Base-by-base conservation (phyloP, 2,797 vertebrate species). In the Typhlichthys subterraneus region DNA sequence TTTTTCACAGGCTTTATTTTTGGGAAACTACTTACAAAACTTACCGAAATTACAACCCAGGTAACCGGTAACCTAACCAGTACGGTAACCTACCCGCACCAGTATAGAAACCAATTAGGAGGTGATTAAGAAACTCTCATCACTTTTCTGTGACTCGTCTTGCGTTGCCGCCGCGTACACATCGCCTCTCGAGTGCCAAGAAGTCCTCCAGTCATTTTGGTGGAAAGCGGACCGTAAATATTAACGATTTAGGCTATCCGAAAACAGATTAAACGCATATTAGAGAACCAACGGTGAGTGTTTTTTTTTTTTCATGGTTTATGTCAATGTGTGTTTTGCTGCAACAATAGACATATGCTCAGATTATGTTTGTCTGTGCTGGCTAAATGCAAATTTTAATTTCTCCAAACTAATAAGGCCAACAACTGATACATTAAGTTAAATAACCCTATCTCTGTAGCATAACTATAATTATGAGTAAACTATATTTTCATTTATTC, bases 71-170 rank as follows among this genome's bases (percentile, higher is more conserved):
- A 29, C 23, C 23, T 29, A 29, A 29, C 23, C 23, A 29, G 23
- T 29, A 29, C 0, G 5, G 52, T 61, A 61, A 68, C 11, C 63
- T 62, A 56, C 62, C 68, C 51, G 67, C 12, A 9, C 14, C 33
- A 13, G 2, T 13, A 54, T 67, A 65, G 52, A 33, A 52, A 45
- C 38, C 75, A 69, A 82, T 85, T 79, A 77, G 38, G 63, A 67
- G 70, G 73, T 68, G 72, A 84, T 81, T 77, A 59, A 71, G 68
- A 79, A 85, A 84, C 68, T 83, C 77, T 62, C 53, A 15, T 68
- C 67, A 87, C 82, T 84, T 86, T 29, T 81, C 64, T 63, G 47
- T 61, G 77, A 69, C 78, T 59, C 48, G 66, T 77, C 72, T 53
- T 14, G 73, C 42, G 3, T 50, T 52, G 14, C 31, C 17, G 49